Base-by-base conservation (phyloP, 1,140 invertebrate genomes). In the Drosophila nigrodunni region DNA sequence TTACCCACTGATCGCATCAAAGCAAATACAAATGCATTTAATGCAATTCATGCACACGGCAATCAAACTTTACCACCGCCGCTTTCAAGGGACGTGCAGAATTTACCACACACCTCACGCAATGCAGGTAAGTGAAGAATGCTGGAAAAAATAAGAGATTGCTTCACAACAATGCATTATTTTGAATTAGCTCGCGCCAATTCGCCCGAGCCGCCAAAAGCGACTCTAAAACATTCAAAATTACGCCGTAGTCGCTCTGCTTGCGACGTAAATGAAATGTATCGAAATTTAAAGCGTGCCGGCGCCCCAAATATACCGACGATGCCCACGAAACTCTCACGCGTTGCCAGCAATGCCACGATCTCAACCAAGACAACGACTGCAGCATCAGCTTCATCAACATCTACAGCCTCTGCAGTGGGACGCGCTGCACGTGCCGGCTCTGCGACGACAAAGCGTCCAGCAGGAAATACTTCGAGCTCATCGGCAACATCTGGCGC, bases 161-260 rank as follows among this genome's bases (percentile, higher is more conserved):
- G 6, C 3, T 30, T 0, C 4, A 55, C 0, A 39, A 21, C 1
- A 55, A 25, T 6, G 25, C 25, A 2, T n/a, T 7, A 49, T 58
- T 30, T 47, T 1, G 0, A 13, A 43, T 25, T 7, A 72, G 82
- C 37, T 57, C 91, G 91, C 8, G 88, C 86, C 9, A 70, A 44
- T n/a, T 92, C 91, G 0, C 91, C 91, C 0, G 78, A 91, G n/a
- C 70, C 75, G 1, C 7, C 34, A 3, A 77, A 68, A n/a, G 13
- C 46, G 1, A 30, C 57, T 11, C 39, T 11, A 0, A 75, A 77
- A 15, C 77, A 89, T 0, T 13, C 72, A 0, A 91, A 91, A 58
- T 49, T 92, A 55, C 77, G 91, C 21, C 80, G 91, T 9, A 92
- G 91, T 67, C 85, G 86, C 0, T 92, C 91, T 0, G 91, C 86